Conservation (phyloP, 2,797 vertebrate species). For the Etheostoma nigrum region DNA sequence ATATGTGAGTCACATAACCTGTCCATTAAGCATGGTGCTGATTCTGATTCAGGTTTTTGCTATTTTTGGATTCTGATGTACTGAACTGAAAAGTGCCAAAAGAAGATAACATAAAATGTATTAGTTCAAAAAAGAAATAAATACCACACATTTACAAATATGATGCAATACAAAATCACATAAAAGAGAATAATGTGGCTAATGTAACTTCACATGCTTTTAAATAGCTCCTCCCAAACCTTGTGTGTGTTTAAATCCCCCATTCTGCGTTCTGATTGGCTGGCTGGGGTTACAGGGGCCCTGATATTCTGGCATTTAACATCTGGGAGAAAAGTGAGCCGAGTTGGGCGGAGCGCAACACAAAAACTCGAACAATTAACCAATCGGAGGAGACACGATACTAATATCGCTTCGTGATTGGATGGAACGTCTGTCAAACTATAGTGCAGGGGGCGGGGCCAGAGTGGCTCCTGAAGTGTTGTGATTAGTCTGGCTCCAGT, state of each 20-base stretch:
- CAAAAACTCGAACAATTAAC: constrained; percentile 16
- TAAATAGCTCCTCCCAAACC: constrained; percentile 22
- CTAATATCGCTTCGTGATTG: constrained; percentile 52
- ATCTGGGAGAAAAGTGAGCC: constrained; percentile 74
- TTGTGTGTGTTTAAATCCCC: constrained; percentile 56
- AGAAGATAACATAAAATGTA: not conserved
- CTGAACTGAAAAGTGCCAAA: not conserved
- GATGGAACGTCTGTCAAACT: constrained; percentile 50
- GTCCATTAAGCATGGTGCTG: too few relatives aligned
- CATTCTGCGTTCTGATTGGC: constrained; percentile 65
- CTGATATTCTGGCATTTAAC: constrained; percentile 61
- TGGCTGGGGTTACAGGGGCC: not conserved
- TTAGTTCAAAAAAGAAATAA: not conserved
- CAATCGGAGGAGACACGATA: constrained; percentile 37
- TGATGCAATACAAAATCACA: not conserved
- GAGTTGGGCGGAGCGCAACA: constrained; percentile 2
- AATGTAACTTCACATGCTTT: constrained; percentile 6
- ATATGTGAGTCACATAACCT: too few relatives aligned
- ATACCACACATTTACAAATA: not conserved
- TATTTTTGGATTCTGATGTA: too few relatives aligned
- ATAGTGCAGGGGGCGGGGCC: constrained; percentile 62
- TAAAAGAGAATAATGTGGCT: not conserved
- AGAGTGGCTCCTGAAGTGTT: constrained; percentile 59
- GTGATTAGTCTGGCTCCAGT: constrained; percentile 74
- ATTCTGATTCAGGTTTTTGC: too few relatives aligned